Base-by-base conservation (phyloP, 2,888 invertebrate genomes). In the Rhamphomyia laevipes region DNA sequence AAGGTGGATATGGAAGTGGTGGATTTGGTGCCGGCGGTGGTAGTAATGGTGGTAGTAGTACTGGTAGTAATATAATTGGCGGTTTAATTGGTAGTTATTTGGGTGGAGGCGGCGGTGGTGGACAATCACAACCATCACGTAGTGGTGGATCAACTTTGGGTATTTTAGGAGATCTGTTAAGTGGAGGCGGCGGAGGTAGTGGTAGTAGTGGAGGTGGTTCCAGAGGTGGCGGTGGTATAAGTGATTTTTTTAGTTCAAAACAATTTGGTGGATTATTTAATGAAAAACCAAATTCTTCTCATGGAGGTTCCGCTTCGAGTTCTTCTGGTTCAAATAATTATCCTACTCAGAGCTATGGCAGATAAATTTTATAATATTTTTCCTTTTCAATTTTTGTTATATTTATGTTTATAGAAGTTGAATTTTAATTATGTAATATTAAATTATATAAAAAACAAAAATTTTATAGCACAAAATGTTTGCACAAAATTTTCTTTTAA, bases 251-350 rank as follows among this genome's bases (percentile, higher is more conserved):
- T 43, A 60, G 57, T 48, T 68, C 67, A 1, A 63, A 64, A 47
- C 63, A 65, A 53, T 61, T 67, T 33, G 66, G 68, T 12, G 69
- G 70, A 1, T 59, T 70, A n/a, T 70, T 70, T 52, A 67, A 62
- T 48, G 70, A 70, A 56, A 68, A 67, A 51, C 62, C 67, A 11
- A 52, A 49, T 17, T 52, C 58, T 37, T 54, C 56, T 4, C 33
- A 45, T 2, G 31, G 43, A 4, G 31, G 23, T 7, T 13, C 42
- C 16, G 40, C 27, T 23, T 54, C 57, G 4, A 54, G 56, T 15
- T 50, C 53, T 9, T 45, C 55, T 9, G 23, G 44, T 38, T 31
- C 49, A 11, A 48, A 47, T 21, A 50, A 52, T 50, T 70, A 70
- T 49, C 70, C 70, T 48, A 70, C 69, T 31, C 70, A 70, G 51